A percentile compares a stretch with the other conserved stretches of the same genome.
These are phyloP conservation scores for Diprion similis DNA, from an alignment of 1,140 invertebrate genomes.

Conservation along the genomic window DNA sequence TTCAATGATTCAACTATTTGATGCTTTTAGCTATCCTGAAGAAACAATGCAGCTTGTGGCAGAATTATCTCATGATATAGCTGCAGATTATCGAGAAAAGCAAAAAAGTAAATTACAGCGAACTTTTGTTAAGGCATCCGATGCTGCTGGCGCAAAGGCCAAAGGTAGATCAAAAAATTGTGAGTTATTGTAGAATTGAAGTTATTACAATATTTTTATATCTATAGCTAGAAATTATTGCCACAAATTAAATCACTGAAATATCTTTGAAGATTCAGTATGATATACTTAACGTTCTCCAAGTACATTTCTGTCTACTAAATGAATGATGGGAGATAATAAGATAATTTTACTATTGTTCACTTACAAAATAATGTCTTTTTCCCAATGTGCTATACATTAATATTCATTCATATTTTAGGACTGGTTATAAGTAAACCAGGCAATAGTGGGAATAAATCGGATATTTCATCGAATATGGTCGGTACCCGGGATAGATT, in stretches of 20 bases:
- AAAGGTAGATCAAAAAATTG: slow-evolving; percentile 66
- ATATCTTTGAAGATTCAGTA: too few species aligned
- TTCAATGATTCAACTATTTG: not conserved
- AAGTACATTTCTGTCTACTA: too few species aligned
- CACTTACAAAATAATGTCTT: not conserved
- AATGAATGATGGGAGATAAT: too few species aligned
- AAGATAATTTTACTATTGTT: too few species aligned
- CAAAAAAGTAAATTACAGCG: slow-evolving; percentile 73
- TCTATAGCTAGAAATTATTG: too few species aligned
- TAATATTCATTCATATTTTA: not conserved
- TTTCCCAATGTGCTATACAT: not conserved
- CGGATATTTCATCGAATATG: not conserved
- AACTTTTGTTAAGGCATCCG: slow-evolving; percentile 80
- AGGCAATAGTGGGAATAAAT: not conserved
- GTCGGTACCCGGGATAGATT: not conserved
- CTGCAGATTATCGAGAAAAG: slow-evolving; percentile 71
- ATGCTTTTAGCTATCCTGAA: slow-evolving; percentile 71
- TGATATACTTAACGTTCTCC: too few species aligned
- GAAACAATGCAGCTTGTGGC: slow-evolving; percentile 80
- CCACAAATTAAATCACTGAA: too few species aligned
- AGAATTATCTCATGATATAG: slow-evolving; percentile 75
- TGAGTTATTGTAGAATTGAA: slow-evolving; percentile 43
- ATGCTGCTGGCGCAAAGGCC: slow-evolving; percentile 76
- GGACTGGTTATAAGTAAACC: not conserved
- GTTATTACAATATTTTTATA: not conserved